Percentiles rank a stretch among this genome's conserved stretches.
Evolutionary conservation across 2,113 vertebrate species (phyloP).

Genomic region (Rousettus leschenaultii): DNA sequence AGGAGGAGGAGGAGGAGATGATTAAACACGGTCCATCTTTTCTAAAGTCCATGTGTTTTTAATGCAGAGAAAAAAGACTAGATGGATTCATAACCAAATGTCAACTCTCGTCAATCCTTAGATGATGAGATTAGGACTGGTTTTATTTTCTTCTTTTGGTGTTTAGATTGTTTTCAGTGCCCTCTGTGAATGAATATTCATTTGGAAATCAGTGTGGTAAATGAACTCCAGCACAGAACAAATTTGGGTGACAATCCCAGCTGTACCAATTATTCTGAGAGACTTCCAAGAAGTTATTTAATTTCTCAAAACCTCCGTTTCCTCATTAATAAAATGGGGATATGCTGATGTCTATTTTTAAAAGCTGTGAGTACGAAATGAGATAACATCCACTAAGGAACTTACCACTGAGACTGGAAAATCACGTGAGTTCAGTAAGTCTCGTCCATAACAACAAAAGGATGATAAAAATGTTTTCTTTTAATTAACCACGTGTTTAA

Average conservation of each 20-base stretch:
- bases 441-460: background rate
- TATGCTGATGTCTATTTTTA: background rate
- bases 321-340: background rate
- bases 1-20: too few relatives aligned
- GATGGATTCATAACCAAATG: background rate
- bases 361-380: background rate
- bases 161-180: background rate
- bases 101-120: background rate
- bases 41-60: background rate
- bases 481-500: background rate
- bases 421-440: background rate
- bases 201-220: background rate
- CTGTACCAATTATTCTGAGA: background rate
- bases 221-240: background rate
- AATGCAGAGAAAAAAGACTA: background rate
- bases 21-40: background rate
- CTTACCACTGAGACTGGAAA: background rate
- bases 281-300: background rate
- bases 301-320: background rate
- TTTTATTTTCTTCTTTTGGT: background rate
- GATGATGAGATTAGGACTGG: background rate
- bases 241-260: background rate
- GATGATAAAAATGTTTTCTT: background rate
- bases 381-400: background rate
- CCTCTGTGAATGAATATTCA: background rate